Evolutionary conservation across 2,113 vertebrate genomes (phyloP), one percentile per base, ranked within the genome.

Genomic region (Mesocricetus auratus): DNA sequence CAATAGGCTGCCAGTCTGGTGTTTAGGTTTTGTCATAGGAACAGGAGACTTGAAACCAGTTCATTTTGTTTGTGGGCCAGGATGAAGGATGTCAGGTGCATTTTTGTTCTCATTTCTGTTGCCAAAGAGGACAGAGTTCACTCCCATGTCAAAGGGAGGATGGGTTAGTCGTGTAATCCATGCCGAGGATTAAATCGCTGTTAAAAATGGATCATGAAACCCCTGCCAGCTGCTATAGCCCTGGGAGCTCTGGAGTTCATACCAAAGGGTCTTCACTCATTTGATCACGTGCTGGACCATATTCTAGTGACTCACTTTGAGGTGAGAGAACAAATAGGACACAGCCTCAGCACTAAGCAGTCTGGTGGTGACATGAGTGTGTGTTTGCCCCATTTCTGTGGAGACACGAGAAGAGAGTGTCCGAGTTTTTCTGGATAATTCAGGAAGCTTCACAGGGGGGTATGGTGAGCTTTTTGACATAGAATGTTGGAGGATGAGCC

Each of bases 261-360:
- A 13, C 56, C 69, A 42, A 13, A 88, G 22, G 50, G 45, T 13
- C n/a, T 60, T 68, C 53, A 60, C 85, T 93, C 29, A 33, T 90
- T 39, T 62, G 12, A 17, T 81, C 47, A 5, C 19, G 53, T 60
- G 33, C 60, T 56, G 53, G 12, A 5, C 26, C 39, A 0, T 78
- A 31, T 90, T 89, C 53, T 29, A 36, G 62, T 39, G 47, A 62
- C 58, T 69, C 58, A 94, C 21, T 74, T 11, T 86, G 91, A 95
- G 74, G 79, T 81, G 82, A 77, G 81, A 71, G 53, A 92, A 66
- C 68, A 79, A 92, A 77, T 87, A 83, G 68, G 89, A 45, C 50
- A 56, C 13, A 92, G 42, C 7, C 7, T 89, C 31, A 89, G 71
- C 17, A 13, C 4, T 75, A 39, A 17, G 13, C 53, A 16, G 60